Evolutionary conservation across 2,888 invertebrate species (phyloP), one percentile per base, ranked within the genome.

Genomic region (Schizotus pectinicornis): DNA sequence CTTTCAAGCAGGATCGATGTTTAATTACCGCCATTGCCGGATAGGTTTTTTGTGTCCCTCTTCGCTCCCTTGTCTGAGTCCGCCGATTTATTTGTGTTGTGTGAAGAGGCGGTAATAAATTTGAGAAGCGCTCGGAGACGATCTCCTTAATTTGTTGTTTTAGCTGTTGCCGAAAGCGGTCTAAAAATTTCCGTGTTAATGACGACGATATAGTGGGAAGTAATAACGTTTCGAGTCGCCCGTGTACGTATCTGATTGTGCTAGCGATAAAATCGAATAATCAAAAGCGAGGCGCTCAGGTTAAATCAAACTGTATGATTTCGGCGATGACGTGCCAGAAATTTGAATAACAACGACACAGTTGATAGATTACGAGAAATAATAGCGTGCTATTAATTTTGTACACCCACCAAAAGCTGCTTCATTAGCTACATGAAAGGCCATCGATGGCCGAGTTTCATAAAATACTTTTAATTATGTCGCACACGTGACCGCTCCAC

Each of bases 321-420:
- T 48, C 42, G 39, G 53, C 43, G 58, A 58, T 58, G 58, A 58
- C 58, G 53, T 53, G 58, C 53, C 49, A 58, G 53, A 58, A 58
- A 58, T 58, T 58, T 58, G 53, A 58, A 58, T 58, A 58, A 58
- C 53, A 58, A 47, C 43, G 32, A 11, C 38, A 47, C 48, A 38
- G 34, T 53, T 58, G 53, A 52, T 52, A 57, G 57, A 58, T 58
- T 58, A 58, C 36, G 42, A 53, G 49, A 58, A 58, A 49, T 53
- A 53, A 58, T 49, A 49, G 45, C 34, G 22, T 33, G 53, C 49
- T 48, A 58, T 58, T 58, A 58, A 58, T 58, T 58, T 42, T 47
- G 47, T 52, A 57, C 58, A 58, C 53, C 58, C 37, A 58, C 48
- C 35, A 45, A 53, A 53, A 50, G 50, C 41, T 32, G 47, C 46